phyloP scores from a whole-genome alignment of 2,113 vertebrate species.

The Platichthys stellatus region DNA sequence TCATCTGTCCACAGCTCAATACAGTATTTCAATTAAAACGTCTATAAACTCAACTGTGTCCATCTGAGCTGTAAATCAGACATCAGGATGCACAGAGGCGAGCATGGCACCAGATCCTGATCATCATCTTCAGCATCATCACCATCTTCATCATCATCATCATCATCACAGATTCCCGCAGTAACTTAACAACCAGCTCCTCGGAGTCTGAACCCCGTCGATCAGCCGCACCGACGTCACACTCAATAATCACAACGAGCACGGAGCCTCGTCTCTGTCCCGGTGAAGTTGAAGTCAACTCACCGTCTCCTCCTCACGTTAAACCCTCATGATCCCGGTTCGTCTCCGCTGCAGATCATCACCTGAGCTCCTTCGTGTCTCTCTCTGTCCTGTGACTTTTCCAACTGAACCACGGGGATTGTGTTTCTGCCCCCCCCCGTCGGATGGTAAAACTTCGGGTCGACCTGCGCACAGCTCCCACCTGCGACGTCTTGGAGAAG shows the following conservation, averaged over 20 bases:
- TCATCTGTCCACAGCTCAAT: no score
- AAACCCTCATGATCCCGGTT: background rate
- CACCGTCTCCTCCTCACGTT: slow-evolving; percentile 33
- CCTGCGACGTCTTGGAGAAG: slow-evolving; percentile 72
- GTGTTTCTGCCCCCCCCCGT: background rate
- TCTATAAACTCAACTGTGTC: no score
- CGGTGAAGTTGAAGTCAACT: background rate
- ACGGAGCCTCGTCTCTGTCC: background rate
- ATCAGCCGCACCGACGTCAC: background rate
- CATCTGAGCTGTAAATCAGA: no score
- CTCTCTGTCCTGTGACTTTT: slow-evolving; percentile 36
- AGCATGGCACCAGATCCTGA: slow-evolving; percentile 16
- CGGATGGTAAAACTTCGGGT: background rate
- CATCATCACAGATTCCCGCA: no score
- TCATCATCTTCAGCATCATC: background rate
- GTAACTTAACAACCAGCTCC: no score
- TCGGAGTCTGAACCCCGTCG: no score
- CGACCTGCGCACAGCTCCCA: slow-evolving; percentile 73
- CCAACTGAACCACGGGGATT: slow-evolving; percentile 34
- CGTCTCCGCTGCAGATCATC: background rate
- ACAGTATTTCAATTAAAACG: no score
- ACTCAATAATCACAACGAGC: background rate
- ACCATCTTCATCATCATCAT: slow-evolving; percentile 8
- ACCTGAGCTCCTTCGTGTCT: background rate
- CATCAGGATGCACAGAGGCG: background rate